phyloP scores from a whole-genome alignment of 2,113 vertebrate species.

The Laticauda colubrina region DNA sequence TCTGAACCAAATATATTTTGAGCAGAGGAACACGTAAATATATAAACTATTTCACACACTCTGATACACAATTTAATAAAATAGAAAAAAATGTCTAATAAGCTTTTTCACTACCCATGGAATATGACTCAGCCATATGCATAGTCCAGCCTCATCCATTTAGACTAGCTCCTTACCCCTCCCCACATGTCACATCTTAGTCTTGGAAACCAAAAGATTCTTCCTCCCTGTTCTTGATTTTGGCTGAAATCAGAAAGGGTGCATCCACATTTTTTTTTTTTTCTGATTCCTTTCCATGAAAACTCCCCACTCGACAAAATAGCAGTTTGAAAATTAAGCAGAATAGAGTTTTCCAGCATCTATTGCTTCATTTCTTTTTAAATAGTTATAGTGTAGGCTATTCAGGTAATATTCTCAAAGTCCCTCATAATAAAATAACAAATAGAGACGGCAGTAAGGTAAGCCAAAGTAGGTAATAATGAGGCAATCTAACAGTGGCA shows the following conservation, averaged over 20 bases:
- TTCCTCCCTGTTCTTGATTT: background rate
- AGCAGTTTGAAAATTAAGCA: background rate
- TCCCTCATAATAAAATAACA: background rate
- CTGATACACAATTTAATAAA: background rate
- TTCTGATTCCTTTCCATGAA: background rate
- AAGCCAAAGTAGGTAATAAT: background rate
- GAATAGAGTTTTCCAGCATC: background rate
- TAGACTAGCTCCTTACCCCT: background rate
- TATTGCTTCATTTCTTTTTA: background rate
- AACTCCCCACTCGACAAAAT: background rate
- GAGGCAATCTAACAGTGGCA: background rate
- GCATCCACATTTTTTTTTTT: background rate
- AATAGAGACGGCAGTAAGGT: background rate
- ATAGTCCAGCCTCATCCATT: background rate
- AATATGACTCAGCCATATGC: background rate
- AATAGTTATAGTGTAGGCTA: background rate
- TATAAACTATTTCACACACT: background rate
- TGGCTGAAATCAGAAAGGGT: background rate
- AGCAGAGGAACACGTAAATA: background rate
- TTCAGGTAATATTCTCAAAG: background rate
- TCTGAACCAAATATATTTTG: background rate
- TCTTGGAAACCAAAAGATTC: background rate
- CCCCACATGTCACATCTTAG: background rate
- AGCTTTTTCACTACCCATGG: background rate
- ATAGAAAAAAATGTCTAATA: background rate